Evolutionary conservation across 2,797 vertebrate genomes (phyloP), one percentile per base, ranked within the genome.

Genomic region (Siniperca scherzeri): DNA sequence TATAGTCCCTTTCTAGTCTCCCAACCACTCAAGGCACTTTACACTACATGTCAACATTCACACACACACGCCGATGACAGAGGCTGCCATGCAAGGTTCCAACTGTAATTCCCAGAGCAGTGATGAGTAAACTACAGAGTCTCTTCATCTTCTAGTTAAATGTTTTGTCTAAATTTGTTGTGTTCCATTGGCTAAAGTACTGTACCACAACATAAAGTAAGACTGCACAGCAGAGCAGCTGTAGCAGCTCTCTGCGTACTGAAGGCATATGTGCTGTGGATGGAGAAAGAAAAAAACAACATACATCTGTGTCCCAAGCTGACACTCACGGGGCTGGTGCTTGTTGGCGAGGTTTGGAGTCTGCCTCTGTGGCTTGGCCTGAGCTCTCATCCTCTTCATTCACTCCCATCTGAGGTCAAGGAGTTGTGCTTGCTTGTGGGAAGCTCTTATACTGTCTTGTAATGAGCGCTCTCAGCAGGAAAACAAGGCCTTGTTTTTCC

Each of bases 321-420:
- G 89, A 94, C 90, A 87, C 80, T 84, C 81, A 66, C n/a, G 27
- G 70, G 77, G 87, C 88, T 84, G 81, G 88, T 93, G 90, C 93
- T 94, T 84, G 81, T 88, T 92, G 90, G 89, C 70, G 62, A 82
- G 89, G 89, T 87, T 91, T 92, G 84, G 85, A 93, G 81, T 77
- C 82, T 82, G 84, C 50, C 61, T 89, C 69, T 93, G 93, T 64
- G 94, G 93, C 83, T 94, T 95, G 94, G 94, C 91, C 73, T 25
- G 44, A 55, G 69, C 75, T 82, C 81, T 84, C 46, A 21, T 89
- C 86, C 83, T 86, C 87, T 90, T 83, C 87, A 69, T 91, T 93
- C 84, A 86, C 91, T 94, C 90, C 88, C 64, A 65, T 83, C 86
- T 90, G 89, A 93, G 94, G 93, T 95, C 92, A 92, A 91, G 87